Evolutionary conservation across 2,113 vertebrate species (phyloP).

Genomic region (Petrocephalus zakoni): DNA sequence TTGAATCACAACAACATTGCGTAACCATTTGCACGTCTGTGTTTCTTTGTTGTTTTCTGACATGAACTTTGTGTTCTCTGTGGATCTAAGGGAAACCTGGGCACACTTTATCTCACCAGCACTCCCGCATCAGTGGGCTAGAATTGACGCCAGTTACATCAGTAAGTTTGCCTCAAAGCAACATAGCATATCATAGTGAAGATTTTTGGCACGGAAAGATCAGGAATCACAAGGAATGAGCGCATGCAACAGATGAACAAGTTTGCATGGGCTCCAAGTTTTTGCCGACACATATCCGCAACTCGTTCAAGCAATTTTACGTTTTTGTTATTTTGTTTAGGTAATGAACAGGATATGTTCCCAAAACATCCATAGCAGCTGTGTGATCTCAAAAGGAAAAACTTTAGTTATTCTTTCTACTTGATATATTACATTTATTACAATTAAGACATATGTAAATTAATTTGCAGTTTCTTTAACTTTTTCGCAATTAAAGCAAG

Average conservation of each 20-base stretch:
- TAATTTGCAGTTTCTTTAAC: neutral
- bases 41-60: neutral
- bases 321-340: neutral
- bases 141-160: neutral
- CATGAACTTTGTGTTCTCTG: neutral
- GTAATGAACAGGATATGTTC: neutral
- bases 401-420: neutral
- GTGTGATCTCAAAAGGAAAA: neutral
- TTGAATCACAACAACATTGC: neutral
- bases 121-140: neutral
- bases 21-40: neutral
- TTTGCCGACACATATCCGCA: neutral
- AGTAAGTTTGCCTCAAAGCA: neutral
- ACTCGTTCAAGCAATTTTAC: neutral
- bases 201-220: neutral
- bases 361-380: neutral
- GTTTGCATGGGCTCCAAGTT: neutral
- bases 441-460: neutral
- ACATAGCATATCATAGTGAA: neutral
- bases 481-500: neutral
- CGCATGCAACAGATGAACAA: neutral
- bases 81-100: neutral
- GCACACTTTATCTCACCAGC: neutral
- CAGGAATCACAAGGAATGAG: neutral
- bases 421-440: neutral